Evolutionary conservation across 2,888 invertebrate genomes (phyloP).

Genomic region (Chrysolina americana): DNA sequence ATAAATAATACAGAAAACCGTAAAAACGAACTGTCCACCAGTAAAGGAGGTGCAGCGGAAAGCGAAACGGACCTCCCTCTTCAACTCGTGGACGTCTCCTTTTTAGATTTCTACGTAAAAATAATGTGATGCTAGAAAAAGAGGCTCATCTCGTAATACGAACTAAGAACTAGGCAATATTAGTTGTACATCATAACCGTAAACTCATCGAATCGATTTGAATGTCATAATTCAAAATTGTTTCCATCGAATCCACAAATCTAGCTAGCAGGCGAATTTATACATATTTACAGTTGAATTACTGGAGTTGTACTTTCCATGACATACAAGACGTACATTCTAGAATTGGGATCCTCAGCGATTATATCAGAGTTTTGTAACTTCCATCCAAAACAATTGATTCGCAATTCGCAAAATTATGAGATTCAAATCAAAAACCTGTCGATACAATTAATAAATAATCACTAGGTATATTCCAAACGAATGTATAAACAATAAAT

Average conservation of each 20-base stretch:
- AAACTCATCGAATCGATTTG: conserved; percentile 25
- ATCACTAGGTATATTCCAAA: conserved; percentile 55
- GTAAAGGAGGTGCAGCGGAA: conserved; percentile 32
- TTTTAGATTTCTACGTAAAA: conserved; percentile 45
- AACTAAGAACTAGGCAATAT: conserved; percentile 29
- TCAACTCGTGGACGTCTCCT: conserved; percentile 50
- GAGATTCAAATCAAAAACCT: conserved; percentile 25
- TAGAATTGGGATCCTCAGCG: too few relatives aligned
- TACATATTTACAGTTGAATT: conserved; percentile 13
- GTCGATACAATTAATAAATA: conserved; percentile 43
- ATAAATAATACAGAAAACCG: conserved; percentile 37
- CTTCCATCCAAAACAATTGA: not conserved
- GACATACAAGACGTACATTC: not conserved
- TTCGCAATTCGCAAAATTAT: conserved; percentile 21
- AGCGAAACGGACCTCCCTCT: conserved; percentile 31
- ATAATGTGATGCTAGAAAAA: conserved; percentile 53
- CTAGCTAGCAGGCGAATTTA: not conserved
- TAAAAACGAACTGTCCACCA: conserved; percentile 46
- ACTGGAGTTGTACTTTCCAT: not conserved
- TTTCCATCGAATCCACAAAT: not conserved
- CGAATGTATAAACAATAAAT: conserved; percentile 65
- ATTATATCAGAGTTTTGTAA: not conserved
- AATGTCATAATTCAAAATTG: conserved; percentile 28
- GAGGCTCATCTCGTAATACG: conserved; percentile 24
- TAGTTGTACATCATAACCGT: conserved; percentile 25